A percentile compares a stretch with the other conserved stretches of the same genome.
These are phyloP conservation scores for Acrocyrtus sp. DNA, from an alignment of 2,888 invertebrate species.

Conservation along the genomic window DNA sequence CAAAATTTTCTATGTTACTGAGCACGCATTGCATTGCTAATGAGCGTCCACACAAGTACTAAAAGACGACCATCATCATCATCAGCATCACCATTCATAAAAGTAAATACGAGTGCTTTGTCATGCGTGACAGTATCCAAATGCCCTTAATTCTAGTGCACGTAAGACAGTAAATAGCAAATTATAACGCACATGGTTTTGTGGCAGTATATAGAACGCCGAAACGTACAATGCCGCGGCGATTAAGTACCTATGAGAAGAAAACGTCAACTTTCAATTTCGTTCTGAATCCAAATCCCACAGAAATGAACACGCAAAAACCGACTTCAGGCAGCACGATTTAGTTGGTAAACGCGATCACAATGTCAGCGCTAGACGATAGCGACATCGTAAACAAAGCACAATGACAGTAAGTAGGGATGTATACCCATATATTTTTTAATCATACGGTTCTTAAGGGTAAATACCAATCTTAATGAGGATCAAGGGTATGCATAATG, in stretches of 20 bases:
- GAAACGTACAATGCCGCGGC: background rate
- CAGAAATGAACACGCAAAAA: background rate
- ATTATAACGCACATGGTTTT: background rate
- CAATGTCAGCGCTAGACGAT: no score
- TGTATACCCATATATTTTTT: no score
- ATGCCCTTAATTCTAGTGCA: background rate
- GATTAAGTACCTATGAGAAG: background rate
- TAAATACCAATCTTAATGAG: constrained; percentile 36
- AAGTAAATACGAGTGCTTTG: constrained; percentile 17
- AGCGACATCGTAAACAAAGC: no score
- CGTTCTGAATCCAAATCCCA: background rate
- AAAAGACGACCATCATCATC: no score
- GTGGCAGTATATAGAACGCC: background rate
- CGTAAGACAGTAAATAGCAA: background rate
- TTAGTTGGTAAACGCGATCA: no score
- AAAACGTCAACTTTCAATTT: constrained; percentile 30
- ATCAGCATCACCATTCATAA: background rate
- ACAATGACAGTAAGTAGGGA: no score
- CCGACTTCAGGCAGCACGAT: no score
- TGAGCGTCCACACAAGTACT: no score
- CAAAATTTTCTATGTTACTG: no score
- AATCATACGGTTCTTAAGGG: no score
- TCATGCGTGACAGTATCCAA: constrained; percentile 44
- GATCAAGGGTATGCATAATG: constrained; percentile 39
- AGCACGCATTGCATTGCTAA: no score